Percentiles rank a stretch among this genome's conserved stretches.
phyloP scores from a whole-genome alignment of 1,140 invertebrate species.

The Drosophila grimshawi region DNA sequence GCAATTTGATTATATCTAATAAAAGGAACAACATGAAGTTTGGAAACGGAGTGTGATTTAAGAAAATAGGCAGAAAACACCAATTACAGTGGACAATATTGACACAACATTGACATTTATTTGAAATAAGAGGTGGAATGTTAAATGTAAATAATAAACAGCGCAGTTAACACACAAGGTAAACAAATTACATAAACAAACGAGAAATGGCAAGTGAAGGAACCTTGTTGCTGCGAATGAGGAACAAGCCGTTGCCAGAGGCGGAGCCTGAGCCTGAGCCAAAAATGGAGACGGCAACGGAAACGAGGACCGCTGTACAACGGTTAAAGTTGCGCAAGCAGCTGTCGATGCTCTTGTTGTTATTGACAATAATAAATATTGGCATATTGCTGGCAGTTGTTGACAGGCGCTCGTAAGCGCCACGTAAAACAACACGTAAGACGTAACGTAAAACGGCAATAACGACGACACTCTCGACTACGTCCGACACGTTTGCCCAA shows the following conservation, averaged over 20 bases:
- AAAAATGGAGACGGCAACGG: too few relatives aligned
- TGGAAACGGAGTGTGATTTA: background rate
- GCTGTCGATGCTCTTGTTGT: conserved; percentile 46
- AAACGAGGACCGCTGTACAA: background rate
- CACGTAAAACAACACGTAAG: conserved; percentile 51
- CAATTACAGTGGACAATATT: conserved; percentile 72
- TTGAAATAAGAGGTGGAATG: conserved; percentile 42
- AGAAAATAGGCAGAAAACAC: conserved; percentile 53
- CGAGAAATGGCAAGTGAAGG: conserved; percentile 35
- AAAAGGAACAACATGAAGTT: conserved; percentile 5
- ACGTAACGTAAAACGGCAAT: conserved; percentile 50
- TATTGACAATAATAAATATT: conserved; percentile 68
- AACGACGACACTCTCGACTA: conserved; percentile 33
- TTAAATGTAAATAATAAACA: conserved; percentile 48
- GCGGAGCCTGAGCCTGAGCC: background rate
- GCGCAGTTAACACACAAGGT: conserved; percentile 48
- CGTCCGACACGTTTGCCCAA: conserved; percentile 79
- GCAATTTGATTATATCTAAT: conserved; percentile 42
- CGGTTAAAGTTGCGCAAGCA: conserved; percentile 2
- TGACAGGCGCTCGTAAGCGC: conserved; percentile 10
- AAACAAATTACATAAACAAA: conserved; percentile 82
- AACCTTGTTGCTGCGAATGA: conserved; percentile 28
- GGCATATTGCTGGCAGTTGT: conserved; percentile 49
- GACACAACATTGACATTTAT: conserved; percentile 53
- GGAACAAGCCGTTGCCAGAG: conserved; percentile 1